Evolutionary conservation across 2,888 invertebrate genomes (phyloP), one percentile per base, ranked within the genome.

Genomic region (Endotricha flammealis): DNA sequence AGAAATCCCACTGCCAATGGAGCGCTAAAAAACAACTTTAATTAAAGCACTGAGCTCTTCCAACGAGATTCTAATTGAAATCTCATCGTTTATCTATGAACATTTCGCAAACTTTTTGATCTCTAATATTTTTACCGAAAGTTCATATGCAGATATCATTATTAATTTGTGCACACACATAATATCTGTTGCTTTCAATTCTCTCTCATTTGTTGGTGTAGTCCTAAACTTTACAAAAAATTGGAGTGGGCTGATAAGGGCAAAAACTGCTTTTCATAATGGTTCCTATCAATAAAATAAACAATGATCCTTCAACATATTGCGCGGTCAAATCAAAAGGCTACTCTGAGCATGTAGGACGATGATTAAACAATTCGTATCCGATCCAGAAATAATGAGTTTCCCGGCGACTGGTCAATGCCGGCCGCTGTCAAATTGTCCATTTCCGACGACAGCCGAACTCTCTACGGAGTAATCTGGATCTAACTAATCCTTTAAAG

Each of bases 31-130:
- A 76, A 68, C 59, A 64, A 62, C 60, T 68, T 66, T 72, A 73
- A 77, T 78, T 71, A 71, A 71, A 75, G 52, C 63, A 63, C 58
- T 59, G 57, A 58, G 57, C 61, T 64, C 61, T 59, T 55, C 48
- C 48, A 53, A 62, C 53, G 44, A 50, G 56, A 53, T 57, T 62
- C 64, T 67, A 67, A 77, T 72, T 67, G 63, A 69, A 70, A 70
- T 8, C 20, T 20, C 20, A 6, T 25, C 36, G 12, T 34, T 32
- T 31, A 16, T 17, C 27, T 10, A 29, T 3, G 6, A 6, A 20
- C n/a, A n/a, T 7, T 17, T 17, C 7, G 7, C 17, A 17, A 17
- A 17, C 17, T 17, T 17, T 17, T 7, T 5, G 4, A 17, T 17
- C 7, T 17, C 7, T 17, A 17, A 17, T 17, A 17, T 17, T n/a